Percentiles rank a stretch among this genome's conserved stretches.
phyloP scores from a whole-genome alignment of 1,140 invertebrate genomes.

The Neuroterus valhalla region DNA sequence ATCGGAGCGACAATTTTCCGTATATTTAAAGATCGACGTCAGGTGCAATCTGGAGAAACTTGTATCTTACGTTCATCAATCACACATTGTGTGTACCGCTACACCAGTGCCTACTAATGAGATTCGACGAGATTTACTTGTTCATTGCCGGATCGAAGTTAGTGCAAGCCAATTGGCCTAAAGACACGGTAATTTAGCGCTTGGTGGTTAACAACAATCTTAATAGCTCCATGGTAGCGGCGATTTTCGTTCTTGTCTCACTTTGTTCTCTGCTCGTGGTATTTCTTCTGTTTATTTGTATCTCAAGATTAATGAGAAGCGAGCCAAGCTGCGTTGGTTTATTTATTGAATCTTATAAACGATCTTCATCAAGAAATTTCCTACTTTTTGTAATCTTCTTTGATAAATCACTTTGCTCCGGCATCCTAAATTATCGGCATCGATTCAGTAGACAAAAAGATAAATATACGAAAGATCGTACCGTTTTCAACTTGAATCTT shows the following conservation, averaged over 20 bases:
- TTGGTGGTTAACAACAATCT: not conserved
- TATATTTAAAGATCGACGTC: conserved; percentile 9
- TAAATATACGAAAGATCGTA: not conserved
- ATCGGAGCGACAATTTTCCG: conserved; percentile 17
- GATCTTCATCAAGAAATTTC: not conserved
- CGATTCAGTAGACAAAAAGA: not conserved
- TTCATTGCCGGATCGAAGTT: not conserved
- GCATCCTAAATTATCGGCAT: not conserved
- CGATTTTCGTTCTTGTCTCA: not conserved
- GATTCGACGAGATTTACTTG: conserved; percentile 47
- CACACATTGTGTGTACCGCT: conserved; percentile 50
- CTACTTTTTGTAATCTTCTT: not conserved
- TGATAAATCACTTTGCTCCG: not conserved
- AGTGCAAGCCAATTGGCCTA: conserved; percentile 38
- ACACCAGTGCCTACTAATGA: conserved; percentile 45
- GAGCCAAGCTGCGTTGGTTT: no score
- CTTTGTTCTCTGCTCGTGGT: not conserved
- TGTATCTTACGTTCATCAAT: conserved; percentile 52
- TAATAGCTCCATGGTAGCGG: not conserved
- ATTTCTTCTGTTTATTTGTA: not conserved
- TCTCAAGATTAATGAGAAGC: not conserved
- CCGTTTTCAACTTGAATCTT: not conserved
- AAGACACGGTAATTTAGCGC: conserved; percentile 30
- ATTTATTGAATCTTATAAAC: no score
- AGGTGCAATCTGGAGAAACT: conserved; percentile 54